Evolutionary conservation across 2,888 invertebrate genomes (phyloP).

Genomic region (Chloroclystis v-ata): DNA sequence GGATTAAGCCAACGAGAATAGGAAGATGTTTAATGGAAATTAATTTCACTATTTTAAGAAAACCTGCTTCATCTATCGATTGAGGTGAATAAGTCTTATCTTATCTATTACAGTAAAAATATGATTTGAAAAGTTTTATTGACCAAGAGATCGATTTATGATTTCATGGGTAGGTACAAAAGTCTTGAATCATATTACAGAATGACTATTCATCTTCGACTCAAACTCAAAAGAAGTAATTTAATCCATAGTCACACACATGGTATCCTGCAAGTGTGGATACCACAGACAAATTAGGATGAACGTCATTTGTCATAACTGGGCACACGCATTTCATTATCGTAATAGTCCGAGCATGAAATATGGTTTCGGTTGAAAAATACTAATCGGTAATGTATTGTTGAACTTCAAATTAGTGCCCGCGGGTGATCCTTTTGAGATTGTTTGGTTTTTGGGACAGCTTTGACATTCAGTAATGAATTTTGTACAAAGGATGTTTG

Average conservation of each 20-base stretch:
- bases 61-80: neutral
- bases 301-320: conserved; percentile 59
- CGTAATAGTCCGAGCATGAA: conserved; percentile 46
- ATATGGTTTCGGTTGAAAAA: conserved; percentile 39
- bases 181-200: no score
- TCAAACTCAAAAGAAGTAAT: no score
- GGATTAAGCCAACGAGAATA: conserved; percentile 18
- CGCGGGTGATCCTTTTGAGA: conserved; percentile 18
- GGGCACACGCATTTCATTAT: conserved; percentile 29
- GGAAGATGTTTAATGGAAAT: conserved; percentile 19
- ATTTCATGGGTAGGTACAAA: no score
- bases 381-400: conserved; percentile 29
- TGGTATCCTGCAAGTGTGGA: conserved; percentile 48
- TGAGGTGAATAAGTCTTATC: no score
- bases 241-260: no score
- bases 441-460: conserved; percentile 16
- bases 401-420: conserved; percentile 25
- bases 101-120: no score
- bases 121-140: neutral
- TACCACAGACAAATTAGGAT: conserved; percentile 62
- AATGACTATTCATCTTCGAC: no score
- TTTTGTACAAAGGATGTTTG: no score
- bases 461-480: conserved; percentile 1
- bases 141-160: no score
- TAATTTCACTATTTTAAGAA: conserved; percentile 11